Percentiles rank a stretch among this genome's conserved stretches.
These are phyloP conservation scores for Dolomedes plantarius DNA, from an alignment of 2,888 invertebrate species.

Conservation along the genomic window DNA sequence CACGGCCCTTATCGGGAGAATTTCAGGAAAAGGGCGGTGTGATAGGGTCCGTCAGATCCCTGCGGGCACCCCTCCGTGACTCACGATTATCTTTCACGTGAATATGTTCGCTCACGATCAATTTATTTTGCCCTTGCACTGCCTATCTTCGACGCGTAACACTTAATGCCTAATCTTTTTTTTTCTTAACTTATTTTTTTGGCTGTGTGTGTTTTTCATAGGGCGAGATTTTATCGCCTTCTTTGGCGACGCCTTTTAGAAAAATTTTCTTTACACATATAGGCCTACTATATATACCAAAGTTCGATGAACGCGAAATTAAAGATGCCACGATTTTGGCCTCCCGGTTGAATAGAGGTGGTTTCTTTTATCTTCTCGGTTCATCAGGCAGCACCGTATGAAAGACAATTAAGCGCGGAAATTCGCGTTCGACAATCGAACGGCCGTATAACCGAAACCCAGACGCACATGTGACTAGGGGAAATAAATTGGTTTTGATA, in stretches of 20 bases:
- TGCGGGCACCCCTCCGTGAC: conserved; percentile 57
- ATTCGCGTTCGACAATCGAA: neutral
- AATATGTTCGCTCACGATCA: conserved; percentile 70
- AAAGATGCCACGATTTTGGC: conserved; percentile 58
- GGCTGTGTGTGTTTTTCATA: neutral
- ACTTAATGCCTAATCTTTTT: conserved; percentile 41
- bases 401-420: neutral
- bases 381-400: neutral
- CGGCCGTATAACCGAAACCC: no score
- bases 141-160: conserved; percentile 52
- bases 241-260: conserved; percentile 64
- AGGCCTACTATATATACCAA: no score
- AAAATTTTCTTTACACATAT: conserved; percentile 9
- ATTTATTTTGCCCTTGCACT: conserved; percentile 66
- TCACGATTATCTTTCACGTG: conserved; percentile 69
- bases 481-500: no score
- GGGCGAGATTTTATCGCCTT: conserved; percentile 61
- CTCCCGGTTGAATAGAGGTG: conserved; percentile 13
- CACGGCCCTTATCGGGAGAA: conserved; percentile 47
- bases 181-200: no score
- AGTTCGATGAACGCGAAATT: conserved; percentile 46
- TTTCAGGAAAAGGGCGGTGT: conserved; percentile 43
- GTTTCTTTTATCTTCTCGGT: neutral
- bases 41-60: conserved; percentile 60
- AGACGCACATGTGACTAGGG: no score